These are phyloP conservation scores for Megaleporinus macrocephalus DNA, from an alignment of 2,113 vertebrate species.

Conservation along the genomic window DNA sequence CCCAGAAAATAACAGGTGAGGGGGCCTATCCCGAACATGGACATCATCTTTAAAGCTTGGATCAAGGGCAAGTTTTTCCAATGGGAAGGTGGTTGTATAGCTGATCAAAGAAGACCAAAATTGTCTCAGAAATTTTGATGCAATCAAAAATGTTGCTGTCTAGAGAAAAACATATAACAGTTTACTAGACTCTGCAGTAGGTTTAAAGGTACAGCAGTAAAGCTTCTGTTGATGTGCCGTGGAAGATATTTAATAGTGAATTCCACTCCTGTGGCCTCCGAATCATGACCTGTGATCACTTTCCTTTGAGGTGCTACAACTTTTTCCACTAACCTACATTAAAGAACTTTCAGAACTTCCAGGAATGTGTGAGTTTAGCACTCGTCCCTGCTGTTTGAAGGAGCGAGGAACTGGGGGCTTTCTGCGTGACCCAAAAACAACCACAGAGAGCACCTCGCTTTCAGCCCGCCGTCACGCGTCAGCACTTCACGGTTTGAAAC, in stretches of 20 bases:
- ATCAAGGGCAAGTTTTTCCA: too few relatives aligned
- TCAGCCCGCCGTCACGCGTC: not conserved
- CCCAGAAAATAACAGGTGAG: too few relatives aligned
- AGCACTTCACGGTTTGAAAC: not conserved
- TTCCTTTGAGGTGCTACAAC: not conserved
- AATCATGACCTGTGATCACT: not conserved
- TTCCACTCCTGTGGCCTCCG: not conserved
- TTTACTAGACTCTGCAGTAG: too few relatives aligned
- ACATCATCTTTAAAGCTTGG: too few relatives aligned
- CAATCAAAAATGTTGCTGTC: too few relatives aligned
- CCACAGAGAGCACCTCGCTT: not conserved
- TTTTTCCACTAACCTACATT: slow-evolving; percentile 33
- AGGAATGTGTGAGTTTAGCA: slow-evolving; percentile 29
- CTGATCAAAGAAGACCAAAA: too few relatives aligned
- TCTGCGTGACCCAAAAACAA: slow-evolving; percentile 37
- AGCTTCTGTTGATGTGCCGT: not conserved
- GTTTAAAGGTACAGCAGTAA: too few relatives aligned
- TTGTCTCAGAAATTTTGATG: too few relatives aligned
- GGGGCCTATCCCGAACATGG: too few relatives aligned
- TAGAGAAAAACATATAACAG: too few relatives aligned
- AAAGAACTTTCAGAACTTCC: slow-evolving; percentile 38
- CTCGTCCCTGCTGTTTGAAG: not conserved
- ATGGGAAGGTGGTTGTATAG: too few relatives aligned
- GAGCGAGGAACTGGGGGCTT: slow-evolving; percentile 30
- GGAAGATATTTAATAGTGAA: not conserved